Evolutionary conservation across 2,888 invertebrate genomes (phyloP).

Genomic region (Orthonychiurus folsomi): DNA sequence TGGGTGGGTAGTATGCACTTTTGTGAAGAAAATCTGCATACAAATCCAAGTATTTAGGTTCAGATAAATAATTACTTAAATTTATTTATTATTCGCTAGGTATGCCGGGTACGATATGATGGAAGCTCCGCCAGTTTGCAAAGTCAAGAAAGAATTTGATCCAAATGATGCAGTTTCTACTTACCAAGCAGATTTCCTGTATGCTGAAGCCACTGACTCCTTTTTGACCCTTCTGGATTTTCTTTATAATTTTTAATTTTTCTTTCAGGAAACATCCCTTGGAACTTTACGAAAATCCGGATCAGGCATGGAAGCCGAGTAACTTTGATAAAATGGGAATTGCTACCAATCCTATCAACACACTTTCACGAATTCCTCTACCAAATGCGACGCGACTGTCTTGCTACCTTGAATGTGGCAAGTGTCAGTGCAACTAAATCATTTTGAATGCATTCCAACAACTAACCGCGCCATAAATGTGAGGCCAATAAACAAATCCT

Average conservation of each 20-base stretch:
- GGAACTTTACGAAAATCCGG: constrained; percentile 28
- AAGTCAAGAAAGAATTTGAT: constrained; percentile 32
- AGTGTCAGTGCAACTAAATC: too few species aligned
- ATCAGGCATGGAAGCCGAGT: constrained; percentile 23
- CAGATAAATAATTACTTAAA: background rate
- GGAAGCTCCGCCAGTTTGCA: constrained; percentile 36
- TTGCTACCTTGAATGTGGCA: constrained; percentile 27
- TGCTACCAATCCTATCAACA: constrained; percentile 29
- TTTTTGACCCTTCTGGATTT: background rate
- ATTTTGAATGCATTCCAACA: too few species aligned
- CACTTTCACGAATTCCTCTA: constrained; percentile 24
- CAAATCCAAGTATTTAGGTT: background rate
- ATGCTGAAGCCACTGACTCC: too few species aligned
- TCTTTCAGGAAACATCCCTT: constrained; percentile 22
- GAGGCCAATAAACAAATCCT: too few species aligned
- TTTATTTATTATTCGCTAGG: constrained; percentile 11
- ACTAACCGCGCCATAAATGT: too few species aligned
- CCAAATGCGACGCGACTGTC: constrained; percentile 26
- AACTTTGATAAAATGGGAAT: constrained; percentile 28
- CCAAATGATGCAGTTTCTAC: constrained; percentile 28
- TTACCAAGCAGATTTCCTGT: constrained; percentile 32
- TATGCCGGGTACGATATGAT: constrained; percentile 26
- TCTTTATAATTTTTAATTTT: too few species aligned
- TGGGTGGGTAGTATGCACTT: constrained; percentile 22
- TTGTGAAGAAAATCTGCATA: background rate